phyloP scores from a whole-genome alignment of 2,113 vertebrate genomes.

The Hippocampus comes region DNA sequence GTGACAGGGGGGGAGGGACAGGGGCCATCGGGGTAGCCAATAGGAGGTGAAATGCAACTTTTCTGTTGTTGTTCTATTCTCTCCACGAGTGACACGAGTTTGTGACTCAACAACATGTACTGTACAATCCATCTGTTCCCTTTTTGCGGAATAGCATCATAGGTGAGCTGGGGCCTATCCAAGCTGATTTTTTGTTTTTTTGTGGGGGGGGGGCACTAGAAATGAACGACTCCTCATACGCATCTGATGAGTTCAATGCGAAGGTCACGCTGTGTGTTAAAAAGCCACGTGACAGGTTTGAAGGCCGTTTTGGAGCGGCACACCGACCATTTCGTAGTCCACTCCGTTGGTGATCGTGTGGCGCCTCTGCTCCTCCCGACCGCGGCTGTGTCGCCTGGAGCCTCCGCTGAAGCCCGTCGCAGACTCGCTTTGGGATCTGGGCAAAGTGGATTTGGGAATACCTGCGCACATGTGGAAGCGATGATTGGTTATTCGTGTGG shows the following conservation, averaged over 20 bases:
- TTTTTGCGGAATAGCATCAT: background rate
- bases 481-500: background rate
- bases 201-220: no score
- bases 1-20: conserved; percentile 27
- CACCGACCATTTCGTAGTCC: conserved; percentile 90
- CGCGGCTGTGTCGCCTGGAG: conserved; percentile 67
- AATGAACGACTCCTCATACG: no score
- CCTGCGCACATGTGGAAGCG: conserved; percentile 35
- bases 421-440: conserved; percentile 74
- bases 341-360: conserved; percentile 90
- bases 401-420: conserved; percentile 58
- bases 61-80: background rate
- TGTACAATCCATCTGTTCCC: background rate
- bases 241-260: background rate
- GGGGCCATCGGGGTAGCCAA: conserved; percentile 38
- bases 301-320: background rate
- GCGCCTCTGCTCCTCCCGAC: conserved; percentile 80
- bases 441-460: conserved; percentile 61
- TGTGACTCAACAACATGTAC: background rate
- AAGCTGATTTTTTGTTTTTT: no score
- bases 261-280: background rate
- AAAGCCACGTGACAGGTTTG: background rate
- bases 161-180: no score
- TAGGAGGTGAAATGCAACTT: conserved; percentile 25
- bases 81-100: background rate